These are phyloP conservation scores for Diarsia dahlii DNA, from an alignment of 2,888 invertebrate genomes.

Conservation along the genomic window DNA sequence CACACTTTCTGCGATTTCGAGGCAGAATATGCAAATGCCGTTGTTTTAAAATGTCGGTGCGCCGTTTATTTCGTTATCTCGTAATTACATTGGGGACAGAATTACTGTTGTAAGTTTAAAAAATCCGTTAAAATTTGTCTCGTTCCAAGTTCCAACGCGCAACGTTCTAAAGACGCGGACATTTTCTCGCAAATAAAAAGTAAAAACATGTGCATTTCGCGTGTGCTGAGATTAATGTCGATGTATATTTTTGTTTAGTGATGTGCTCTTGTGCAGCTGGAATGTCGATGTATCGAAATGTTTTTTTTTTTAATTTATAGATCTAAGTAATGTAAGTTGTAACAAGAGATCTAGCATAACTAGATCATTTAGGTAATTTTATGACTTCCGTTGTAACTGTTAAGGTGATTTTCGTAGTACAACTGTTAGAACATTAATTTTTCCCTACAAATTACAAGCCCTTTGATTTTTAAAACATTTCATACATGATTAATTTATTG, in stretches of 20 bases:
- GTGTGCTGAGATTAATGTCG: slow-evolving; percentile 61
- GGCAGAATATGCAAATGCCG: slow-evolving; percentile 50
- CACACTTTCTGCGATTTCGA: slow-evolving; percentile 30
- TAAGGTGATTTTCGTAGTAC: too few relatives aligned
- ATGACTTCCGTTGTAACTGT: too few relatives aligned
- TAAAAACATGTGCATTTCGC: slow-evolving; percentile 58
- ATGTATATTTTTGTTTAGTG: slow-evolving; percentile 38
- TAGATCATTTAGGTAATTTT: too few relatives aligned
- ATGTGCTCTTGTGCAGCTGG: slow-evolving; percentile 25
- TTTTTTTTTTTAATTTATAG: not conserved
- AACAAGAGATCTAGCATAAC: not conserved
- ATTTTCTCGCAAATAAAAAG: slow-evolving; percentile 49
- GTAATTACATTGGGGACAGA: slow-evolving; percentile 54
- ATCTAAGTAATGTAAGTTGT: too few relatives aligned
- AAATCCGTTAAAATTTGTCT: slow-evolving; percentile 60
- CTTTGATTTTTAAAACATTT: too few relatives aligned
- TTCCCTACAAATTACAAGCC: too few relatives aligned
- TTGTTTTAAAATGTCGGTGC: slow-evolving; percentile 38
- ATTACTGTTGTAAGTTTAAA: slow-evolving; percentile 47
- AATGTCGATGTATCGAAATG: slow-evolving; percentile 10
- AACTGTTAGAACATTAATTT: too few relatives aligned
- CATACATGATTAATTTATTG: too few relatives aligned
- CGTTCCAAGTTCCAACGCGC: slow-evolving; percentile 27
- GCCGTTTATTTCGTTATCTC: slow-evolving; percentile 49
- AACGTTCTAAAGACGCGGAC: slow-evolving; percentile 49